Conservation (phyloP, 2,113 vertebrate species). For the Atractosteus spatula region DNA sequence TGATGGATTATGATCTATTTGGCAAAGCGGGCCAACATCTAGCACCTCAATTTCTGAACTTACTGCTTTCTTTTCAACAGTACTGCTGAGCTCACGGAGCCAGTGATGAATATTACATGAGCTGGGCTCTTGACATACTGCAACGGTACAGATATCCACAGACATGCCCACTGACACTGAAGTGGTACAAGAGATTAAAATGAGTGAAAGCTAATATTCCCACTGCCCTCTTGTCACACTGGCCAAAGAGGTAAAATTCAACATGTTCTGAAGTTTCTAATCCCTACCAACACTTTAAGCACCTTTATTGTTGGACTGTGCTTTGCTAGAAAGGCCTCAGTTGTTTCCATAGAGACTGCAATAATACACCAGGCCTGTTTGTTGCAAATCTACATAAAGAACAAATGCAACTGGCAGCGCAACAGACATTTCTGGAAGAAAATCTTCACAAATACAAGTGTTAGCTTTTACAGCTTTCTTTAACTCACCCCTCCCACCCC, state of each 20-base stretch:
- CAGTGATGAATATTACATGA: slow-evolving; percentile 69
- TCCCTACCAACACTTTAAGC: slow-evolving; percentile 73
- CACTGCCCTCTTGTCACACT: slow-evolving; percentile 70
- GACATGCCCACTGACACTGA: slow-evolving; percentile 50
- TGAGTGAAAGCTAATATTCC: slow-evolving; percentile 66
- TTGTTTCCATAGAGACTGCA: slow-evolving; percentile 73
- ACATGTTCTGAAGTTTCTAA: slow-evolving; percentile 78
- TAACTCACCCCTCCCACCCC: not conserved
- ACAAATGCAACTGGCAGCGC: slow-evolving; percentile 20
- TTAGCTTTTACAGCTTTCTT: not conserved
- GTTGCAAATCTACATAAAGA: slow-evolving; percentile 33
- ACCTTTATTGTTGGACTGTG: slow-evolving; percentile 65
- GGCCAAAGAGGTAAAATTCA: slow-evolving; percentile 78
- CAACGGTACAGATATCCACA: slow-evolving; percentile 50
- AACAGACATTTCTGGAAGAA: slow-evolving; percentile 20
- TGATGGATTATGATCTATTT: not conserved
- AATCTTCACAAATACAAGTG: slow-evolving; percentile 14
- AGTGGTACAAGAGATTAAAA: slow-evolving; percentile 75
- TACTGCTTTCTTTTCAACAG: slow-evolving; percentile 19
- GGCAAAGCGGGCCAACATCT: not conserved
- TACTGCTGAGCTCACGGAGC: slow-evolving; percentile 44
- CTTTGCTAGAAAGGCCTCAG: slow-evolving; percentile 64
- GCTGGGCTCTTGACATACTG: slow-evolving; percentile 59
- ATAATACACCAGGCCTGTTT: slow-evolving; percentile 55
- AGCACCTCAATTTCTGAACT: not conserved